Evolutionary conservation across 53 echinoderm and acorn worm genomes (phyloP), one percentile per base, ranked within the genome.

Genomic region (Temnopleurus reevesii): DNA sequence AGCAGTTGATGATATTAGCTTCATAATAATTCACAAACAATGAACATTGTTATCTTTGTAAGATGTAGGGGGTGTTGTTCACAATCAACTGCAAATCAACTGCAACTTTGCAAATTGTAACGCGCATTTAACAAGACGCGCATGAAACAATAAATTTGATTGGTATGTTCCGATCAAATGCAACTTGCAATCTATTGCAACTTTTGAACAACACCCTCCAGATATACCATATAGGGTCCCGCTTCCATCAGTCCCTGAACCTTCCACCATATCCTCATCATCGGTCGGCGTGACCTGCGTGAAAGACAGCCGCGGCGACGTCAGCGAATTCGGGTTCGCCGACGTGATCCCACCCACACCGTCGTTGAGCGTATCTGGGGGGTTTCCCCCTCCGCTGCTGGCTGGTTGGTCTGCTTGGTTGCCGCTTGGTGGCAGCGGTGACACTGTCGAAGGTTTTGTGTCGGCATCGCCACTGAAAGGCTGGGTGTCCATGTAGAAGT

Each of bases 281-380:
- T 87, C 88, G 0, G 88, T 87, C 33, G 88, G 88, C n/a, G 71
- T 66, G 28, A 54, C 29, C 34, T 87, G 55, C 55, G 88, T 87
- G 88, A 61, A 87, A 8, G 23, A 29, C 47, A 87, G 88, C 17
- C 88, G 88, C 86, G 86, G 41, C 34, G 85, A 24, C 29, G 85
- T 85, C 4, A 35, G 3, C n/a, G 53, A 49, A 36, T 51, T 53
- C 1, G 85, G 85, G 18, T 49, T 79, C 0, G 59, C 36, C 27
- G 86, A 85, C 7, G 46, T 85, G 61, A 60, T 85, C 19, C 46
- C 86, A 30, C 38, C 25, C 0, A 27, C 44, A 10, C 49, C 47
- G 24, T 51, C 65, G n/a, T n/a, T 46, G 12, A 66, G 44, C 13
- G 59, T 85, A 25, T 59, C 57, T 3, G 59, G 57, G 3, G 84